A percentile compares a stretch with the other conserved stretches of the same genome.
Evolutionary conservation across 2,113 vertebrate species (phyloP).

Genomic region (Cervus canadensis): DNA sequence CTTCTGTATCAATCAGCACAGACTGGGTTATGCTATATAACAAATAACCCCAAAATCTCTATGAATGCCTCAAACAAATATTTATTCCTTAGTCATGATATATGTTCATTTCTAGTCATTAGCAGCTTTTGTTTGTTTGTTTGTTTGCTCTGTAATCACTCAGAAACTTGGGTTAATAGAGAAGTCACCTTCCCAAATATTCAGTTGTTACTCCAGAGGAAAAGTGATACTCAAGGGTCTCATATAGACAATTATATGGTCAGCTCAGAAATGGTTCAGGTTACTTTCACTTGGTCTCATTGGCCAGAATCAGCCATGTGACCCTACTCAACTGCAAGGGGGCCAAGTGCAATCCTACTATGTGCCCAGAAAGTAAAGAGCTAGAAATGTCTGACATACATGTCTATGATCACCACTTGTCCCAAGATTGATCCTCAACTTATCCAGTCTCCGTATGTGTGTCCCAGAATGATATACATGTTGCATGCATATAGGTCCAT

Average conservation of each 20-base stretch:
- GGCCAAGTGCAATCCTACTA: neutral
- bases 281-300: neutral
- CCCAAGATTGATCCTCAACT: neutral
- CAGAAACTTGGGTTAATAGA: neutral
- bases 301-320: neutral
- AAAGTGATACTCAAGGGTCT: neutral
- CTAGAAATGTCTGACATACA: neutral
- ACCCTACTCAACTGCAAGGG: neutral
- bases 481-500: too few species aligned
- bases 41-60: neutral
- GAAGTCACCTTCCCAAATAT: neutral
- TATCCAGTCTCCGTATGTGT: neutral
- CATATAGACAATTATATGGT: neutral
- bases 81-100: neutral
- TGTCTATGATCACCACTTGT: neutral
- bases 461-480: accelerated
- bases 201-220: neutral
- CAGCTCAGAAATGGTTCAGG: neutral
- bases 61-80: neutral
- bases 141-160: neutral
- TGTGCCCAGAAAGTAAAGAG: neutral
- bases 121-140: neutral
- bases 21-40: neutral
- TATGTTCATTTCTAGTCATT: neutral
- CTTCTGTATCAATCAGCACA: neutral